Percentiles rank a stretch among this genome's conserved stretches.
phyloP scores from a whole-genome alignment of 2,797 vertebrate species.

The Siniperca obscura region DNA sequence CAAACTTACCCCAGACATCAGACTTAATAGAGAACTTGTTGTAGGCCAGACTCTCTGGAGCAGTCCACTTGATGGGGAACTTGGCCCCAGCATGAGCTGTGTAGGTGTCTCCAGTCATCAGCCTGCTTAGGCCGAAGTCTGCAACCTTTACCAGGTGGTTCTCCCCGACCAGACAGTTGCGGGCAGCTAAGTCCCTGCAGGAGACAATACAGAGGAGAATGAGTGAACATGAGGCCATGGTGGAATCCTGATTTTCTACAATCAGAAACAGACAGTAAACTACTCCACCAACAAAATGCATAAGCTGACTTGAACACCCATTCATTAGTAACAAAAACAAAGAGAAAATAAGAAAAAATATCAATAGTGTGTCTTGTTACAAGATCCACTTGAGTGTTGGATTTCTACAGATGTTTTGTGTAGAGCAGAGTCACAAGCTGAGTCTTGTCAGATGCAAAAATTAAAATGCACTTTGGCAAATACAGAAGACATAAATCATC shows the following conservation, averaged over 20 bases:
- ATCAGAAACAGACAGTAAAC: not conserved
- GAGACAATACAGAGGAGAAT: constrained; percentile 19
- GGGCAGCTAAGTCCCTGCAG: constrained; percentile 94
- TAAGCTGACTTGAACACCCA: not conserved
- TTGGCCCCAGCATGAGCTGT: constrained; percentile 97
- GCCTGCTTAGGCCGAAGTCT: constrained; percentile 95
- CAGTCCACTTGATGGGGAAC: constrained; percentile 99
- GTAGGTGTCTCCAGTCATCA: constrained; percentile 98
- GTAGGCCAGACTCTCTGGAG: constrained; percentile 98
- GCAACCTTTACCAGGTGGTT: constrained; percentile 99
- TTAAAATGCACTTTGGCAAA: constrained; percentile 53
- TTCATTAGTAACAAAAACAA: not conserved
- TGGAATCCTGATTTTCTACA: constrained; percentile 11
- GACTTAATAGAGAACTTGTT: constrained; percentile 99
- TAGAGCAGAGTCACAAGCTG: constrained; percentile 38
- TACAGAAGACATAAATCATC: constrained; percentile 61
- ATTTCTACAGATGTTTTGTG: constrained; percentile 39
- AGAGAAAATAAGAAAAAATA: not conserved
- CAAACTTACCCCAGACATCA: constrained; percentile 95
- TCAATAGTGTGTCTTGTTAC: constrained; percentile 11
- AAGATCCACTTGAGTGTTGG: constrained; percentile 23
- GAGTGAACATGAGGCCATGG: not conserved
- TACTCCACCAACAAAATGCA: not conserved
- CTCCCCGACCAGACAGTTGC: constrained; percentile 98
- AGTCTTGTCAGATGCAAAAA: constrained; percentile 63